Conservation (phyloP, 2,797 vertebrate genomes). For the Etheostoma perlongum region DNA sequence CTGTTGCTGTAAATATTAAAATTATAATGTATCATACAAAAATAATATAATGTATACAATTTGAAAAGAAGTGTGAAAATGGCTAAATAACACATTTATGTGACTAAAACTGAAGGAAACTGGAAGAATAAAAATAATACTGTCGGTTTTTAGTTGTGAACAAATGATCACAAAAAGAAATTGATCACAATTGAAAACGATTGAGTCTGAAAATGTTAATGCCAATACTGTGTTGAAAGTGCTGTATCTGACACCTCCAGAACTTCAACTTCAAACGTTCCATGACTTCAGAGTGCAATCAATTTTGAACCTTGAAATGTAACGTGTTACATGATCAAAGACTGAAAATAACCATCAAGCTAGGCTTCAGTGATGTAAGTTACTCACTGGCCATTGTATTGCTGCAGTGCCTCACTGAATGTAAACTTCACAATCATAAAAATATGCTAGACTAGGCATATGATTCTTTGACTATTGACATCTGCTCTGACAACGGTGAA, state of each 20-base stretch:
- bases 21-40: conserved; percentile 14
- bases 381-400: background rate
- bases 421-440: conserved; percentile 19
- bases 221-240: background rate
- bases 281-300: background rate
- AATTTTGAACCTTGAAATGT: background rate
- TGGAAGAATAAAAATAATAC: conserved; percentile 6
- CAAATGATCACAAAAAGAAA: background rate
- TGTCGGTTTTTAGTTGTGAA: conserved; percentile 7
- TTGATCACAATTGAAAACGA: background rate
- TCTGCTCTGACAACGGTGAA: background rate
- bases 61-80: conserved; percentile 3
- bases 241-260: background rate
- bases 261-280: background rate
- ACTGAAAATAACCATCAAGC: background rate
- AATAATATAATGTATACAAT: conserved; percentile 4
- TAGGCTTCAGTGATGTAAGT: background rate
- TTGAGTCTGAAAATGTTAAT: background rate
- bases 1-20: background rate
- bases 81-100: background rate
- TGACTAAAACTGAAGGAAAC: conserved; percentile 2
- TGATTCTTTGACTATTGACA: background rate
- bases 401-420: conserved; percentile 24
- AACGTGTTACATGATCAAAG: background rate
- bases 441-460: background rate